Conservation (phyloP, 2,888 invertebrate species). For the Lithodes maja region DNA sequence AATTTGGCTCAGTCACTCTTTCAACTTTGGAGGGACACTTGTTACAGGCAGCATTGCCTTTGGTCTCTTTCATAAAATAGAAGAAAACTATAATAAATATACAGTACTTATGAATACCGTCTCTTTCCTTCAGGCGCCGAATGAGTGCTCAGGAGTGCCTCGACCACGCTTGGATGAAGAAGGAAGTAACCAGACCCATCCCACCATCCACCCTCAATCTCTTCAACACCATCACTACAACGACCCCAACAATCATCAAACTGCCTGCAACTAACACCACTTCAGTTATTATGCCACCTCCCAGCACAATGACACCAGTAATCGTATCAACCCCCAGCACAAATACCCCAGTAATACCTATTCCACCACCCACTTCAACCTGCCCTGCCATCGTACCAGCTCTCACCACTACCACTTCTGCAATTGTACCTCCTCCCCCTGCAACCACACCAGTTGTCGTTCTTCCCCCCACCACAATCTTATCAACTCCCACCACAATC, state of each 20-base stretch:
- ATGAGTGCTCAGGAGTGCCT: conserved; percentile 69
- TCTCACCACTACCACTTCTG: background rate
- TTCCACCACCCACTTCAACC: background rate
- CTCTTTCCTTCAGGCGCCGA: conserved; percentile 48
- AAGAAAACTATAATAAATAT: no score
- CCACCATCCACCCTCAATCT: background rate
- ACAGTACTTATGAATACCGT: no score
- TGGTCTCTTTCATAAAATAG: no score
- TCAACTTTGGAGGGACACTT: no score
- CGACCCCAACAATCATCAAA: conserved; percentile 7
- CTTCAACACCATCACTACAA: conserved; percentile 9
- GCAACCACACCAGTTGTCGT: background rate
- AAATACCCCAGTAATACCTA: background rate
- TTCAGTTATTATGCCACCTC: conserved; percentile 10
- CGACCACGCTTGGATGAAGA: conserved; percentile 68
- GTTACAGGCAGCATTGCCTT: no score
- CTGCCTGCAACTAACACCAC: background rate
- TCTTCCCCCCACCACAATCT: background rate
- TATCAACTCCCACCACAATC: background rate
- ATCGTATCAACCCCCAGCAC: background rate
- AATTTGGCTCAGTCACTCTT: no score
- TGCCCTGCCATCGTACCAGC: conserved; percentile 20
- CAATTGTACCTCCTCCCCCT: background rate
- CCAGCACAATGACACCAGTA: background rate
- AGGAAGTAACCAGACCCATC: conserved; percentile 50